Evolutionary conservation across 30 jellyfish, hydroid and myxozoan genomes (phyloP).

Genomic region (Turritopsis rubra): DNA sequence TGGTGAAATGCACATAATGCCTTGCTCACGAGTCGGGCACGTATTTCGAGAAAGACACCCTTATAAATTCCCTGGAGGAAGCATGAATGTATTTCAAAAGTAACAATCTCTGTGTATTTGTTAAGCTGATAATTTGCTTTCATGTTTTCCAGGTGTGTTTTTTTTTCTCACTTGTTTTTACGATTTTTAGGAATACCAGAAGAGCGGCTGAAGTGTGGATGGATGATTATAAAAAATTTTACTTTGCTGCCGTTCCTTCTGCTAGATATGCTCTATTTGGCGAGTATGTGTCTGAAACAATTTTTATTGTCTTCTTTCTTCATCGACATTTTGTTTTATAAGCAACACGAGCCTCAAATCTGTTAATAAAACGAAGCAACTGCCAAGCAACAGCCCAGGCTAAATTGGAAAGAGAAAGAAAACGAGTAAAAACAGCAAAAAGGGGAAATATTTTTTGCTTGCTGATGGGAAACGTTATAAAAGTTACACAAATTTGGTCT

Average conservation of each 20-base stretch:
- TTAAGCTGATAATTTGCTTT: too few species aligned
- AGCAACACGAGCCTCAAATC: too few species aligned
- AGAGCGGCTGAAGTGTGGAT: slow-evolving; percentile 99
- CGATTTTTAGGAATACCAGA: slow-evolving; percentile 60
- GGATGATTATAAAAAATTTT: slow-evolving; percentile 89
- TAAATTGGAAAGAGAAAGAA: too few species aligned
- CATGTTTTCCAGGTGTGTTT: neutral
- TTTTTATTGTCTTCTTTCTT: too few species aligned
- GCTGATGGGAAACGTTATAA: too few species aligned
- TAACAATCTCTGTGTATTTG: slow-evolving; percentile 19
- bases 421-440: too few species aligned
- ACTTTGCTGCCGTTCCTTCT: slow-evolving; percentile 89
- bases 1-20: slow-evolving; percentile 84
- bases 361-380: too few species aligned
- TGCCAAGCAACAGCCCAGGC: too few species aligned
- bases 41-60: slow-evolving; percentile 96
- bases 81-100: slow-evolving; percentile 94
- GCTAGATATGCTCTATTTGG: slow-evolving; percentile 84
- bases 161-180: neutral
- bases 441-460: too few species aligned
- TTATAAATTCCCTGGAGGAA: slow-evolving; percentile 94
- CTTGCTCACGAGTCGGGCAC: slow-evolving; percentile 98
- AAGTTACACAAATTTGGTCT: too few species aligned
- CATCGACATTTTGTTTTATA: neutral
- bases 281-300: slow-evolving; percentile 62